phyloP scores from a whole-genome alignment of 2,113 vertebrate genomes.

The mouse (Mus musculus) region DNA sequence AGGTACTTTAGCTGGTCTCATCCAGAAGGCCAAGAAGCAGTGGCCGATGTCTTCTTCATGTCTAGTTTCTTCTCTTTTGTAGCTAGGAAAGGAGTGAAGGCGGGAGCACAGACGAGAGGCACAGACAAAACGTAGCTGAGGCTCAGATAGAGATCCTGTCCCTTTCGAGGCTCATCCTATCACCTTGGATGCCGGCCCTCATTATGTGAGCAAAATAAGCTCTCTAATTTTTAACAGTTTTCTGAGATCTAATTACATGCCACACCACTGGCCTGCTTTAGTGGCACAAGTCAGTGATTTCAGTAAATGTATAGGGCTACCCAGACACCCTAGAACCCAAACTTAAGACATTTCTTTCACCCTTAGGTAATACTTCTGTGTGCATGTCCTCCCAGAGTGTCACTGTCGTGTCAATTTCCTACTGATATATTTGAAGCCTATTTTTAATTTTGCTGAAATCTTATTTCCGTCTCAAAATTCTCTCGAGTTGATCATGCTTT shows the following conservation, averaged over 20 bases:
- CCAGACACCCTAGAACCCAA: neutral
- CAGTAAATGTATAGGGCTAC: neutral
- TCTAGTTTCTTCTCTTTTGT: neutral
- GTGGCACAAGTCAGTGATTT: neutral
- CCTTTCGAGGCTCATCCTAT: neutral
- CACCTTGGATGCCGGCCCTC: neutral
- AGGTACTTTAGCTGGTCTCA: neutral
- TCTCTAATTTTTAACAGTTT: conserved; percentile 21
- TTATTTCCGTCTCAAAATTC: neutral
- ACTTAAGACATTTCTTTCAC: neutral
- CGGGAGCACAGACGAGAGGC: neutral
- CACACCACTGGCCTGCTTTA: neutral
- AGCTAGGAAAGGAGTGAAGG: neutral
- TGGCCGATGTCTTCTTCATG: neutral
- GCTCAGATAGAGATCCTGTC: neutral
- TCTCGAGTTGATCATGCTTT: neutral
- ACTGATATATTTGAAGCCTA: neutral
- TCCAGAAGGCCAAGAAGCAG: neutral
- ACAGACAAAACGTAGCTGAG: neutral
- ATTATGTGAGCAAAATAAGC: neutral
- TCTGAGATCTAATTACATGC: neutral
- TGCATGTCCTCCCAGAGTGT: neutral
- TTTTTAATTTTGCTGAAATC: conserved; percentile 28
- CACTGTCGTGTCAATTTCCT: neutral
- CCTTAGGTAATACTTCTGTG: neutral